Evolutionary conservation across 2,888 invertebrate genomes (phyloP).

Genomic region (Drosophila aldrichi): DNA sequence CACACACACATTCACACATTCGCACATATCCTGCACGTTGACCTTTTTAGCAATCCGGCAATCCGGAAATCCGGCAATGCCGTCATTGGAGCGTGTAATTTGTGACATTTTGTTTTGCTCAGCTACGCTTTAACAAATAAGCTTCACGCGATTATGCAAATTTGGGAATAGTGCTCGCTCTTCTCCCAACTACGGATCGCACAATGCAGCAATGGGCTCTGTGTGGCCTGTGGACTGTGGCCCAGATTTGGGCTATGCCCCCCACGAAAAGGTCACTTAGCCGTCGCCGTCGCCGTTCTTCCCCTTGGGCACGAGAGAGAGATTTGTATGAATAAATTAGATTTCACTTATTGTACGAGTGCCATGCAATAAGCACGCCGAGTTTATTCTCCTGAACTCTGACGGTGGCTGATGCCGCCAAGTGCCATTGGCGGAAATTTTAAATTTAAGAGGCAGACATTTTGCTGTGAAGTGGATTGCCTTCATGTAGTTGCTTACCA

Average conservation of each 20-base stretch:
- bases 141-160: conserved; percentile 80
- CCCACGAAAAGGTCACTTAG: conserved; percentile 47
- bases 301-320: conserved; percentile 25
- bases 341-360: conserved; percentile 41
- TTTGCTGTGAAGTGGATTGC: background rate
- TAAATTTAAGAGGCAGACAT: background rate
- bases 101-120: conserved; percentile 75
- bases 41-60: conserved; percentile 61
- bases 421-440: background rate
- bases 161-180: conserved; percentile 47
- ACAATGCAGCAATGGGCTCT: conserved; percentile 21
- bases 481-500: conserved; percentile 1
- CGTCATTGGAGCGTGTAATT: conserved; percentile 71
- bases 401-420: conserved; percentile 4
- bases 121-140: conserved; percentile 73
- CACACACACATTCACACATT: conserved; percentile 48
- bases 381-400: conserved; percentile 31
- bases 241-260: conserved; percentile 20
- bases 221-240: conserved; percentile 4
- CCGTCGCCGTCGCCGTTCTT: conserved; percentile 16
- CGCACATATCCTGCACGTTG: conserved; percentile 40
- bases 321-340: conserved; percentile 73
- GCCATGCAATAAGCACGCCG: conserved; percentile 40
- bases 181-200: conserved; percentile 6
- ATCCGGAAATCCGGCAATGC: conserved; percentile 43